A percentile compares a stretch with the other conserved stretches of the same genome.
Evolutionary conservation across 2,113 vertebrate species (phyloP).

Genomic region (Ia io): DNA sequence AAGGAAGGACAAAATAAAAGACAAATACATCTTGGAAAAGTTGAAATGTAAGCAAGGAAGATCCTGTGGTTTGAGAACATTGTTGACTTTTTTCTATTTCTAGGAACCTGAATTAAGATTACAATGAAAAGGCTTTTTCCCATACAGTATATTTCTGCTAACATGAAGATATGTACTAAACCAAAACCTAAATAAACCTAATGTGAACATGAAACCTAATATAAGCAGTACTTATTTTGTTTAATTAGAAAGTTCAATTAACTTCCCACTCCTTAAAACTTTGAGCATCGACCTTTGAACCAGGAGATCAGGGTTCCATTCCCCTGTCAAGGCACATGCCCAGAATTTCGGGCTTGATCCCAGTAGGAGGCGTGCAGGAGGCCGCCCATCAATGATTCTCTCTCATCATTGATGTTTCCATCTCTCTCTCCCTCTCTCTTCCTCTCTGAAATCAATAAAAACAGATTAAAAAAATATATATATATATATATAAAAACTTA

Average conservation of each 20-base stretch:
- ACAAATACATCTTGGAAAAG: constrained; percentile 72
- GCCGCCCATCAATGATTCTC: too few species aligned
- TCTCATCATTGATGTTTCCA: too few species aligned
- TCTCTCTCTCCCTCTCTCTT: too few species aligned
- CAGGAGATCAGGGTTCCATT: too few species aligned
- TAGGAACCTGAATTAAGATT: constrained; percentile 45
- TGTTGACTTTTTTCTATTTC: background rate
- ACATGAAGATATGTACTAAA: constrained; percentile 26
- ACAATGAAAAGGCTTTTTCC: background rate
- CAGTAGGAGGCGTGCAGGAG: too few species aligned
- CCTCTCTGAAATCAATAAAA: too few species aligned
- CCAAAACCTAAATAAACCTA: constrained; percentile 31
- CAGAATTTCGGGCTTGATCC: too few species aligned
- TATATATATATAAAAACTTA: background rate
- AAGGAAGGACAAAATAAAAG: constrained; percentile 68
- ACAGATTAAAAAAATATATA: too few species aligned
- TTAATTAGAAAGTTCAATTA: constrained; percentile 36
- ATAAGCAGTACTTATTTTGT: constrained; percentile 9
- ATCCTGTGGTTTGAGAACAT: constrained; percentile 47
- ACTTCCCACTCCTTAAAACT: constrained; percentile 51
- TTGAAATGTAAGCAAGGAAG: constrained; percentile 60
- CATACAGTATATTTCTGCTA: constrained; percentile 17
- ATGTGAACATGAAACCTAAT: background rate
- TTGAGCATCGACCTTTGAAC: background rate
- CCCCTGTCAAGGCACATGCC: too few species aligned